Evolutionary conservation across 2,797 vertebrate species (phyloP), one percentile per base, ranked within the genome.

Genomic region (Cetoscarus ocellatus): DNA sequence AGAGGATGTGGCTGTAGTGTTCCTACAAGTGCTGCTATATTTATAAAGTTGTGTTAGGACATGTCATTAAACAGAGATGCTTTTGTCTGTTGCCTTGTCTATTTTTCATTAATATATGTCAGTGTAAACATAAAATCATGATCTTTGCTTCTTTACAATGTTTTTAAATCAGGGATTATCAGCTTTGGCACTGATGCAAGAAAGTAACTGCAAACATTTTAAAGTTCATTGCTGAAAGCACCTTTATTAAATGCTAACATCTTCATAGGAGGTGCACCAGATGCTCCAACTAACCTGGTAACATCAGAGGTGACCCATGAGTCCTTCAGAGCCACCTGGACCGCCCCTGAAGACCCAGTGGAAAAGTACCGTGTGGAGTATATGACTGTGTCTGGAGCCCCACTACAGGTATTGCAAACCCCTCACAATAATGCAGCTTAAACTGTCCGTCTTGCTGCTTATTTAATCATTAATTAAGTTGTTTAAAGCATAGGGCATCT

Each of bases 281-380:
- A 95, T 68, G 89, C 97, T 27, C 96, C 98, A 27, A 96, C 96
- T 70, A 89, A 97, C 88, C 91, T 99, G 77, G 91, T 95, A 71
- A 98, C 96, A 79, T 99, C 97, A 2, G 97, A 99, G 67, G 94
- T 95, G 65, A 99, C 97, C 50, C 94, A 97, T 77, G 89, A 93
- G 57, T 97, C 97, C 54, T 98, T 99, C 90, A 93, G 97, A 79
- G 95, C 95, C 71, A 96, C 94, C 59, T 99, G 98, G 98, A 96
- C 64, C 0, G 95, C 89, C 43, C 97, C 98, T 10, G 93, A 96
- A 7, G 95, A 92, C 39, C 95, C 95, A 0, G 96, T 98, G 86
- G 97, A 99, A 51, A 95, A 94, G 85, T 99, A 96, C 71, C 96
- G 95, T 5, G 94, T 99, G 77, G 96, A 97, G 92, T 99, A 99